Evolutionary conservation across 2,113 vertebrate genomes (phyloP), one percentile per base, ranked within the genome.

Genomic region (Cranoglanis bouderius): DNA sequence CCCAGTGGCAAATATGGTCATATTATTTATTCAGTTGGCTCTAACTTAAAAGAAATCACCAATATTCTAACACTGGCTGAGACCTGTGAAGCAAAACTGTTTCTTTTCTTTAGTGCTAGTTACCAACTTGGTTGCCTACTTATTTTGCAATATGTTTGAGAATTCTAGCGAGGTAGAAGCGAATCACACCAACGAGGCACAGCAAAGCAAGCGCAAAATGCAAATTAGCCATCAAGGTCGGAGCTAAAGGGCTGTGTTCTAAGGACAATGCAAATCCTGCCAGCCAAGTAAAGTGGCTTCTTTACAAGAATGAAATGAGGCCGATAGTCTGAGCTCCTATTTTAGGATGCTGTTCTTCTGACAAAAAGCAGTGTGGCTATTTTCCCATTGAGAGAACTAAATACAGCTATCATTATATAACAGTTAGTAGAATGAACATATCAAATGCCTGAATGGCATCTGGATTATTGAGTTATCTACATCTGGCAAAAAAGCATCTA

Each of bases 351-450:
- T 77, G 35, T 65, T 65, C 65, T 72, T 46, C 46, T 14, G 61
- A 82, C 43, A 57, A 46, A 57, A 89, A 26, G 16, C 38, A 49
- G 14, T 63, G 24, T 38, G 57, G 26, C 40, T 35, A n/a, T 70
- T 61, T 89, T 26, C 49, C 75, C 35, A 40, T 19, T 40, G 43
- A 57, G 38, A 21, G 49, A 77, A 35, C 38, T 53, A 74, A 55
- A 77, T 61, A 63, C 51, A 35, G 57, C 67, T 40, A 12, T 32
- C 46, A 65, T 77, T 63, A 78, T 74, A 88, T 78, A 63, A 88
- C 43, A 59, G n/a, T 24, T 85, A 63, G 53, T 88, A 51, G 49
- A 78, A 77, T 88, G n/a, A 46, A 40, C 12, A 59, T 84, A 74
- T 88, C 53, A 63, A 75, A 85, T 29, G 70, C 55, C 26, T 10